Evolutionary conservation across 2,797 vertebrate genomes (phyloP).

Genomic region (Siniperca undulata): DNA sequence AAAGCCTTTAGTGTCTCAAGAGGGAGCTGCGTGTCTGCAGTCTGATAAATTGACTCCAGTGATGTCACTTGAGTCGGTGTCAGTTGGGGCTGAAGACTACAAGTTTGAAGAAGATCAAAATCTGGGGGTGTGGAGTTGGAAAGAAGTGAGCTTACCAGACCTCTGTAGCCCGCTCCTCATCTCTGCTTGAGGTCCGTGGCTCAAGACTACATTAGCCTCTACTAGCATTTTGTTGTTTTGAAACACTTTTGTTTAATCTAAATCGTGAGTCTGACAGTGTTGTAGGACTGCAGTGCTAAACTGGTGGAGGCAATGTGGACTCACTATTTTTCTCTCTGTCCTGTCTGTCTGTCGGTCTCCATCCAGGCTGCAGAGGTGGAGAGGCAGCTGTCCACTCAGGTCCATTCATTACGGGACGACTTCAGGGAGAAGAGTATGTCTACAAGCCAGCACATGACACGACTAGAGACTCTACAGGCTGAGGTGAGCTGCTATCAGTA

Average conservation of each 20-base stretch:
- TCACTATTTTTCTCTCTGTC: neutral
- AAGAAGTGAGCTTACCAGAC: neutral
- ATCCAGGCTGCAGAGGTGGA: slow-evolving; percentile 95
- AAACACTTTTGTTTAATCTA: neutral
- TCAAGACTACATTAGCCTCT: neutral
- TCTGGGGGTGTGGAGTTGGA: neutral
- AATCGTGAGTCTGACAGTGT: neutral
- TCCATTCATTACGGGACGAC: slow-evolving; percentile 94
- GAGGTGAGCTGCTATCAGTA: slow-evolving; percentile 88
- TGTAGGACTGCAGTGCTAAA: neutral
- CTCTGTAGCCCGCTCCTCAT: neutral
- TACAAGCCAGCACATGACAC: slow-evolving; percentile 94
- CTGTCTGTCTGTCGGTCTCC: slow-evolving; percentile 11
- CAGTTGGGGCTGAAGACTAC: neutral
- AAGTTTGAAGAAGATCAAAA: neutral
- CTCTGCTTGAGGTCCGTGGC: neutral
- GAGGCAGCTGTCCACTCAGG: slow-evolving; percentile 95
- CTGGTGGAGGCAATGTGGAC: too few species aligned
- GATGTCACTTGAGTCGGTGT: neutral
- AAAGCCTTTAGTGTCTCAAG: neutral
- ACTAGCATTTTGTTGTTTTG: neutral
- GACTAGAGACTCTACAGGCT: slow-evolving; percentile 93
- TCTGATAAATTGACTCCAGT: neutral
- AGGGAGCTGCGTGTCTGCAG: neutral
- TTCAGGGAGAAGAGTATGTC: slow-evolving; percentile 96